Base-by-base conservation (phyloP, 92 coral and sea anemone genomes). In the Micromussa lordhowensis region DNA sequence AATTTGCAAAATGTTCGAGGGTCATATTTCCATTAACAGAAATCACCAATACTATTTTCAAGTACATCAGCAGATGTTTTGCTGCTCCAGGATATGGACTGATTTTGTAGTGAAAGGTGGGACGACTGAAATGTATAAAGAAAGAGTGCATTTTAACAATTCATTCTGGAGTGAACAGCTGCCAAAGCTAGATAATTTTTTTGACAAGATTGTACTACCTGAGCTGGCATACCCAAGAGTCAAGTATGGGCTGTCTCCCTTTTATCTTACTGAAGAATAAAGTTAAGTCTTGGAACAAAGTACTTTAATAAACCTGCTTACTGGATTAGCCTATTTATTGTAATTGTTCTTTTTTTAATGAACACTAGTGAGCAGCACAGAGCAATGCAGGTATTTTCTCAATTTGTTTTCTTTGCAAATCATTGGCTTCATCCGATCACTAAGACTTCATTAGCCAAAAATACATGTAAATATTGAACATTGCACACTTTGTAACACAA, bases 141-240 rank as follows among this genome's bases (percentile, higher is more conserved):
- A 85, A 68, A 76, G 82, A 77, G 82, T 85, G 80, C 58, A 57
- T 75, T 85, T 85, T 85, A 79, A 85, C 58, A 85, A 77, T 55
- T 77, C 51, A 10, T 76, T 85, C 82, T 85, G 88, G 88, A 74
- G 71, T 73, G 80, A 73, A 32, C 89, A 85, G 82, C 68, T 75
- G 82, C 89, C 89, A 73, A 85, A 85, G 76, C 72, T 85, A 85
- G 75, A 85, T 58, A 73, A 51, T 59, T 85, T 85, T 85, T 85
- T 85, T 85, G 76, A 85, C 81, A 85, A 85, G 59, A 79, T 78
- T 68, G 64, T 64, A 79, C 85, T 78, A 30, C 76, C 85, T 64
- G 85, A 78, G 85, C 85, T 78, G 64, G 90, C 85, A 28, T 87
- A 78, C 82, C 77, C 85, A 87, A 87, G 90, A 73, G 90, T 87